Conservation (phyloP, 2,888 invertebrate species). For the Allolobophora icterica region DNA sequence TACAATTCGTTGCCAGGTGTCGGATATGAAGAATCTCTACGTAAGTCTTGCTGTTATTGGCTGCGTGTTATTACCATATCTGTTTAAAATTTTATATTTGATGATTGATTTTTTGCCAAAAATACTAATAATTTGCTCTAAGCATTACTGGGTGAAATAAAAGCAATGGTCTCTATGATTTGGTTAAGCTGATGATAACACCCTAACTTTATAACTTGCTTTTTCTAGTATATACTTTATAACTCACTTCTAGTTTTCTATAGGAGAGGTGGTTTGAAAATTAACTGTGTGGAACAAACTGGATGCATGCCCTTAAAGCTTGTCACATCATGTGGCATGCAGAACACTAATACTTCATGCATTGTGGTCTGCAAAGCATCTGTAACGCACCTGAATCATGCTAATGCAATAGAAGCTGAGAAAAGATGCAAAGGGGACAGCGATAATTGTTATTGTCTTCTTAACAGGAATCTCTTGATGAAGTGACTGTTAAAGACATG, state of each 20-base stretch:
- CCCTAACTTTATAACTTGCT: background rate
- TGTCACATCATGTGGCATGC: background rate
- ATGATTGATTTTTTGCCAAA: background rate
- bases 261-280: background rate
- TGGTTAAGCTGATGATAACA: background rate
- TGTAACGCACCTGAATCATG: background rate
- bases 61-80: background rate
- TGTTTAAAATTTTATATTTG: background rate
- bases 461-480: conserved; percentile 81
- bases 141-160: background rate
- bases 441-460: background rate
- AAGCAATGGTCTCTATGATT: background rate
- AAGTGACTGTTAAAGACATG: conserved; percentile 95
- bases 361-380: background rate
- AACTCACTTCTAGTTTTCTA: background rate
- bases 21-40: conserved; percentile 92
- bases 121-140: background rate
- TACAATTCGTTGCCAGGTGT: conserved; percentile 92
- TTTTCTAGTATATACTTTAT: background rate
- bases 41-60: conserved; percentile 55
- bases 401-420: background rate
- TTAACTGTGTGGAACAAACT: background rate
- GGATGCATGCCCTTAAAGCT: background rate
- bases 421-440: background rate
- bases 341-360: no score